phyloP scores from a whole-genome alignment of 2,113 vertebrate genomes.

The Thamnaconus septentrionalis region DNA sequence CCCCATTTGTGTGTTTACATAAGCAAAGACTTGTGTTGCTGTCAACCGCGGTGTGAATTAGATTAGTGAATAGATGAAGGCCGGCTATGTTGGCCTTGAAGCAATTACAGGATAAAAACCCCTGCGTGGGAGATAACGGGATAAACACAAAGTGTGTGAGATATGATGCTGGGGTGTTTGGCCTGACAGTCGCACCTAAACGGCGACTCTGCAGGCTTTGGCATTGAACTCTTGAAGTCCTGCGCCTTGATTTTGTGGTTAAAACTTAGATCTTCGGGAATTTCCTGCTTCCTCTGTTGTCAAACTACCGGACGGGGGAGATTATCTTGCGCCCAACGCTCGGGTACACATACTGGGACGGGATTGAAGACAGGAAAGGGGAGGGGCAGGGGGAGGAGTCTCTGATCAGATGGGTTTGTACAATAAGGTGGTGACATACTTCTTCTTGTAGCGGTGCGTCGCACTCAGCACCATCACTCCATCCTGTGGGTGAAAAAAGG shows the following conservation, averaged over 20 bases:
- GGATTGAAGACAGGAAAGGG: not conserved
- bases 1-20: not conserved
- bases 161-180: slow-evolving; percentile 10
- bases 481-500: slow-evolving; percentile 74
- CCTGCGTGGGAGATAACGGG: slow-evolving; percentile 19
- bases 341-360: slow-evolving; percentile 7
- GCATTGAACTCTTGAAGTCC: not conserved
- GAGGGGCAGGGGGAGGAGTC: not conserved
- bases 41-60: not conserved
- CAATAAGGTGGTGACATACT: slow-evolving; percentile 92
- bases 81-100: slow-evolving; percentile 20
- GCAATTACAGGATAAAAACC: slow-evolving; percentile 1
- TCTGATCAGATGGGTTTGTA: slow-evolving; percentile 79
- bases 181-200: not conserved
- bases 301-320: slow-evolving; percentile 3
- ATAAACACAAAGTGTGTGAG: slow-evolving; percentile 34
- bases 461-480: slow-evolving; percentile 97
- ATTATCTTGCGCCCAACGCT: slow-evolving; percentile 44
- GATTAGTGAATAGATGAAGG: slow-evolving; percentile 23
- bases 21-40: not conserved
- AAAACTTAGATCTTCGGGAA: not conserved
- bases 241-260: too few relatives aligned
- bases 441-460: slow-evolving; percentile 98
- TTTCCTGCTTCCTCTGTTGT: not conserved
- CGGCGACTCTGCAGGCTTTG: not conserved